Evolutionary conservation across 2,888 invertebrate genomes (phyloP), one percentile per base, ranked within the genome.

Genomic region (Andrena fulva): DNA sequence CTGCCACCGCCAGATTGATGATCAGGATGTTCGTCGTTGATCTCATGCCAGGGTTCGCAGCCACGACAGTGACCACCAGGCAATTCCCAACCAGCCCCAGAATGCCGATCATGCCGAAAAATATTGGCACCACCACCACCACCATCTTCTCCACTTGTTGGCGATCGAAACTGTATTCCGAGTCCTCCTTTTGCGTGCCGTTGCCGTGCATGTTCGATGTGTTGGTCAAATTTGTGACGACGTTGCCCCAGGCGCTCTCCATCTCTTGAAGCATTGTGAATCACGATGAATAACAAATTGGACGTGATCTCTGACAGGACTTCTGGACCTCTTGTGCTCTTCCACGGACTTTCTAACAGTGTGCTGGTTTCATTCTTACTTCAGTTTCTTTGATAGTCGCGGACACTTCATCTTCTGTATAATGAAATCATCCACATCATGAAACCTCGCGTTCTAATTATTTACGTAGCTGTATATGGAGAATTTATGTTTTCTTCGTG

Each of bases 1-100:
- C 99, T 52, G 99, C 98, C 33, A 98, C 95, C 2, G 98, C 98
- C 82, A 98, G 94, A 93, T 98, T 98, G 82, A 98, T 97, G 89
- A 99, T 98, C 35, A 99, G 95, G 60, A 98, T 96, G 94, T 99
- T 99, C 66, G 99, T 99, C 6, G 98, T 98, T 50, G 98, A 98
- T 89, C 98, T 95, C 98, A 99, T 99, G 91, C 97, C 97, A 89
- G 97, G 97, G 94, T 98, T 98, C 60, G 97, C 97, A 16, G 97
- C 96, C 0, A 99, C 98, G 12, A 99, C 98, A 72, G 98, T 94
- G 35, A 98, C 98, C 29, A 99, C 98, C 80, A 99, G 94, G 0
- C 97, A 96, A 94, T 99, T 99, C 80, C 99, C 99, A 71, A 98
- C 95, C 8, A 98, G 94, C n/a, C 99, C 98, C 52, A 98, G 96